These are phyloP conservation scores for Dendrolimus houi DNA, from an alignment of 2,888 invertebrate genomes.

Conservation along the genomic window DNA sequence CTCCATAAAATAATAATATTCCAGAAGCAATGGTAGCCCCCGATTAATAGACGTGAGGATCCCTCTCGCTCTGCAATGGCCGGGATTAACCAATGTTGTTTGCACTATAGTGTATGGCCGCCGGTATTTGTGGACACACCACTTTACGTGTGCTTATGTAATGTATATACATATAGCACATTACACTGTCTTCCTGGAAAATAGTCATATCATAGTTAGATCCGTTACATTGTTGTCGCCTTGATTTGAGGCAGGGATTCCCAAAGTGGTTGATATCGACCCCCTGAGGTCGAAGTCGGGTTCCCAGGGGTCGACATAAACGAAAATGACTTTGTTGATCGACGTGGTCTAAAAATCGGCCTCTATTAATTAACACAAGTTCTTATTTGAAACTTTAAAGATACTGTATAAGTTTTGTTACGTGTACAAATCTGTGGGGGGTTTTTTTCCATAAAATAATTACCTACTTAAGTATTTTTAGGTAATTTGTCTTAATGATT, in stretches of 20 bases:
- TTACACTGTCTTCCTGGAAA: not conserved
- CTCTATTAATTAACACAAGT: too few relatives aligned
- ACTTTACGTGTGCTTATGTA: not conserved
- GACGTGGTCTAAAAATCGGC: too few relatives aligned
- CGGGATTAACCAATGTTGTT: conserved; percentile 52
- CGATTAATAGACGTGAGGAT: not conserved
- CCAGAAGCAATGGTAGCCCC: not conserved
- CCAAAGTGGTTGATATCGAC: too few relatives aligned
- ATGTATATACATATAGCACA: not conserved
- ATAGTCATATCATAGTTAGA: not conserved
- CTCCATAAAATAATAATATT: not conserved
- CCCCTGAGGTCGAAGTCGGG: too few relatives aligned
- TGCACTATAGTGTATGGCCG: conserved; percentile 22
- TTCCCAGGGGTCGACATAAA: too few relatives aligned
- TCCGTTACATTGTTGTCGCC: not conserved
- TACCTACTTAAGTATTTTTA: too few relatives aligned
- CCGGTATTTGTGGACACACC: not conserved
- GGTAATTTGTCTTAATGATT: too few relatives aligned
- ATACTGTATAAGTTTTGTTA: too few relatives aligned
- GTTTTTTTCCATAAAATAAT: not conserved
- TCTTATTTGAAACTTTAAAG: too few relatives aligned
- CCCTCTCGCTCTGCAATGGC: conserved; percentile 34
- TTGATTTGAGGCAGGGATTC: too few relatives aligned
- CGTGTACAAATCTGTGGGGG: too few relatives aligned
- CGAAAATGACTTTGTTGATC: too few relatives aligned